Conservation (phyloP, 2,888 invertebrate genomes). For the Drosophila picticornis region DNA sequence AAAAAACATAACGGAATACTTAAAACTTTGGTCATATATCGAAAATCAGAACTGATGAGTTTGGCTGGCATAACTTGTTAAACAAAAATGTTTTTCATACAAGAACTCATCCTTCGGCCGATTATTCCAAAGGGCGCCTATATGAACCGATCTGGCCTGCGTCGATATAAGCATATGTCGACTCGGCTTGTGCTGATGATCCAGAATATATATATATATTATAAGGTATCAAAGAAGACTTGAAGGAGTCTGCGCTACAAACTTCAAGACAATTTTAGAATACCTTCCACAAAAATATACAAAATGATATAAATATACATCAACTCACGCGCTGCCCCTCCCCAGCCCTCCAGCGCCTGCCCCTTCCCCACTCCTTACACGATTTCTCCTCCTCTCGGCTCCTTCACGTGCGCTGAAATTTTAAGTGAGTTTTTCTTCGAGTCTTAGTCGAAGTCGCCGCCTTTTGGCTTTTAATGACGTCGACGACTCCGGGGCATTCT, state of each 20-base stretch:
- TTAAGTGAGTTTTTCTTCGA: constrained; percentile 76
- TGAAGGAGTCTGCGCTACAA: not conserved
- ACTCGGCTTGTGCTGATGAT: not conserved
- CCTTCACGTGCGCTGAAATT: constrained; percentile 75
- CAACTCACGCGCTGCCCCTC: not conserved
- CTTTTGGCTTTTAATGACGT: constrained; percentile 79
- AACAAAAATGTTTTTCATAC: not conserved
- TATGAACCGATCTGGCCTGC: not conserved
- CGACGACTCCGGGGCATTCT: constrained; percentile 74
- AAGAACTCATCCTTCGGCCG: not conserved
- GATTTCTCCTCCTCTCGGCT: constrained; percentile 26
- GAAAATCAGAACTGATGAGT: not conserved
- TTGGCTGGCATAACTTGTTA: not conserved
- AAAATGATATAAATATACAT: not conserved
- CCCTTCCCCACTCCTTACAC: not conserved
- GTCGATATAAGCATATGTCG: not conserved
- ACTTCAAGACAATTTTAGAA: not conserved
- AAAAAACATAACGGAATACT: not conserved
- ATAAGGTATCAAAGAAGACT: fast-evolving
- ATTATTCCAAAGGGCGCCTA: not conserved
- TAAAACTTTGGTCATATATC: not conserved
- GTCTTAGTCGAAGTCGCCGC: constrained; percentile 45
- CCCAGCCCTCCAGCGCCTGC: constrained; percentile 22
- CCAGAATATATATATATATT: not conserved
- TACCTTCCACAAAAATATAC: not conserved